Base-by-base conservation (phyloP, 1,140 invertebrate species). In the Zophobas morio region DNA sequence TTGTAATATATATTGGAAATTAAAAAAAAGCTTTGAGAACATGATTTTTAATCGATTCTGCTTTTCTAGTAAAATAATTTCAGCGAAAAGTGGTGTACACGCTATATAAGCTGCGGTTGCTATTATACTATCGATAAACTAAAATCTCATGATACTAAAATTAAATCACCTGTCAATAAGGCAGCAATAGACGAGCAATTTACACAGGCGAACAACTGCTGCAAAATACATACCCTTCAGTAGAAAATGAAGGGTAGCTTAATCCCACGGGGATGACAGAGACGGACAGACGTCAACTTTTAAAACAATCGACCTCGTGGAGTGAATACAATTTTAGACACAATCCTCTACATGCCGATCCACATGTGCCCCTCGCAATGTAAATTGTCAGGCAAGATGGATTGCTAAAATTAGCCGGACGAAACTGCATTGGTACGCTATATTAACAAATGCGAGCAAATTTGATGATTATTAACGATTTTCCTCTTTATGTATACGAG, bases 371-470 rank as follows among this genome's bases (percentile, higher is more conserved):
- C 46, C 57, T 60, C 36, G 51, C 70, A n/a, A 51, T 72, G 70
- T 72, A 72, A 72, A 72, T 72, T 72, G 70, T 72, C 70, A 72
- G 8, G 70, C 70, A 72, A 72, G 70, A 72, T 72, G 70, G 37
- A 72, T 72, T 53, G 36, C 70, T 37, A 37, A 72, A 72, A 53
- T 72, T 53, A 72, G 46, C 51, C 47, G 35, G 46, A 66, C 37
- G 60, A 66, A 37, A 32, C 60, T 66, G 60, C 60, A 60, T 39
- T 36, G 60, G 8, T 32, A 42, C 39, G n/a, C 33, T 40, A 39
- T 66, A 60, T 42, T 66, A 66, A 32, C 42, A 66, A 66, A 66
- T n/a, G 33, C 60, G 36, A 66, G 60, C 60, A 42, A 66, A 66
- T 66, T 66, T 39, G 37, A 42, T 42, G 60, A 66, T 66, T 66